Evolutionary conservation across 2,113 vertebrate genomes (phyloP).

Genomic region (Ophthalmolycus amberensis): DNA sequence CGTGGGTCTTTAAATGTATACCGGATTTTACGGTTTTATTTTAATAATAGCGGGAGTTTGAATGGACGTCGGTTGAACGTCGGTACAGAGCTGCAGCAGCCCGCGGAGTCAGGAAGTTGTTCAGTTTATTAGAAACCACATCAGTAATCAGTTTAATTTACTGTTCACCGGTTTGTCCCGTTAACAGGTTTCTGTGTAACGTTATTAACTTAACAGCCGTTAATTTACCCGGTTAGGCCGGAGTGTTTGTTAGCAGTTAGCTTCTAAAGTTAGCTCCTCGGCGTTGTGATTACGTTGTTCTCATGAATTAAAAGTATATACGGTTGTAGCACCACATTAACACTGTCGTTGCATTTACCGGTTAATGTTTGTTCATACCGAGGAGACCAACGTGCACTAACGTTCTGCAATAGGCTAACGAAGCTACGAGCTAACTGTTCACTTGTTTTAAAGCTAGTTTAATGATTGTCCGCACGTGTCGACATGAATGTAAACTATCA

Average conservation of each 20-base stretch:
- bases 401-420: not conserved
- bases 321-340: rapidly evolving
- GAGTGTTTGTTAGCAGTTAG: not conserved
- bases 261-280: not conserved
- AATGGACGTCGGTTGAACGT: constrained; percentile 44
- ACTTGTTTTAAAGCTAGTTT: not conserved
- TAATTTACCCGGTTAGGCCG: not conserved
- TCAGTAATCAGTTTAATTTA: rapidly evolving
- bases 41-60: not conserved
- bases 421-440: not conserved
- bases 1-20: rapidly evolving
- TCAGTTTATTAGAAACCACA: rapidly evolving
- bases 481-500: not conserved
- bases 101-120: not conserved
- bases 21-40: not conserved
- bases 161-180: rapidly evolving
- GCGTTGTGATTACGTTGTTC: not conserved
- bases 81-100: not conserved
- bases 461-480: not conserved
- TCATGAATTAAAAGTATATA: not conserved
- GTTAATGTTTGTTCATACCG: not conserved
- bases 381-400: no score
- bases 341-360: not conserved
- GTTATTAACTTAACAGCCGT: not conserved
- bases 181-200: rapidly evolving